Base-by-base conservation (phyloP, 2,797 vertebrate species). In the Austrolebias charrua region DNA sequence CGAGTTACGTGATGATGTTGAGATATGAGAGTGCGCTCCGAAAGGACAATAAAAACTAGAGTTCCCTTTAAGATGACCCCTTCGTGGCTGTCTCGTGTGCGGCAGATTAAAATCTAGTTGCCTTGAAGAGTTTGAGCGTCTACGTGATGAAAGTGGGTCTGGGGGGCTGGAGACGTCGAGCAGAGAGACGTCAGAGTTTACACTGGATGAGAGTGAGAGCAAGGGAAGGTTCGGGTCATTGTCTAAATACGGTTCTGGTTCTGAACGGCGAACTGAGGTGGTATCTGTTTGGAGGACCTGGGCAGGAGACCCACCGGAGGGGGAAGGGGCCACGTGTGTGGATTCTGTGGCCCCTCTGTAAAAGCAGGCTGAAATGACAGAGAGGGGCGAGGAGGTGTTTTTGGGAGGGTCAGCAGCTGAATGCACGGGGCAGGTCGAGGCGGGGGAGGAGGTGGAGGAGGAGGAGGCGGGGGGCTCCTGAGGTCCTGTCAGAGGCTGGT, bases 401-500 rank as follows among this genome's bases (percentile, higher is more conserved):
- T 83, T 82, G 92, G 87, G 73, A 83, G 59, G 80, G 91, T 91
- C 69, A 91, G 60, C 72, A 88, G 78, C 1, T 76, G 81, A 2
- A 46, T 54, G 1, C 51, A 46, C 0, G n/a, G 70, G 29, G 78
- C 71, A 29, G 60, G 60, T 43, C 42, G 38, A 50, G 86, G 81
- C 4, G 80, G 82, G 42, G 60, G 63, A 53, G 86, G 84, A 4
- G 81, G 81, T 38, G 63, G 62, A 16, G 85, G 88, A 16, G 85
- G 88, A 69, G 84, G 88, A 71, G 73, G 82, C 4, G 82, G 91
- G 90, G 73, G 74, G 79, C 87, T 76, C 77, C 83, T 78, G 85
- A 93, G 88, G 81, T 96, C 92, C 90, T 96, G 96, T 99, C 97
- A 99, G 96, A 99, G 97, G 88, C 95, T 98, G 79, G 96, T 95